Evolutionary conservation across 2,888 invertebrate species (phyloP).

Genomic region (Lasioglossum calceatum): DNA sequence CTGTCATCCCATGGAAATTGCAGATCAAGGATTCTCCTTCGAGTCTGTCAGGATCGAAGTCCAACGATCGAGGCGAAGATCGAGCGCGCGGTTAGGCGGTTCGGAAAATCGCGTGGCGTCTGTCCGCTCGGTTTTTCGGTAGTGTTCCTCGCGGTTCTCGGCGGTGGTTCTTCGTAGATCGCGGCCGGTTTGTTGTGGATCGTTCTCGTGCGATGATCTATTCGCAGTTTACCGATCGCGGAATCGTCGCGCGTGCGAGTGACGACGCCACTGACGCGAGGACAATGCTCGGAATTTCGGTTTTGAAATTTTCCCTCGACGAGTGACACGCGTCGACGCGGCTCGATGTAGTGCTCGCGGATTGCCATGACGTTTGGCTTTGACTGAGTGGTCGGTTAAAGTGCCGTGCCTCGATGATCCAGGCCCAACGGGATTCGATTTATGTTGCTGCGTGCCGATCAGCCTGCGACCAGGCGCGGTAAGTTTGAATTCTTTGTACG

Average conservation of each 20-base stretch:
- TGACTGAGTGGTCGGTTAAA: constrained; percentile 81
- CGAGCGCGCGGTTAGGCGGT: background rate
- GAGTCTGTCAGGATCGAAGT: no score
- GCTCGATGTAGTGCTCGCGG: constrained; percentile 76
- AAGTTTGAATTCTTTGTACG: constrained; percentile 49
- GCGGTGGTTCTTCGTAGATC: constrained; percentile 9
- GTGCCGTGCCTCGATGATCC: constrained; percentile 75
- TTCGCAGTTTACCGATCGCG: background rate
- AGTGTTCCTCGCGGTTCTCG: background rate
- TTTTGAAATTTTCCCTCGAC: constrained; percentile 81
- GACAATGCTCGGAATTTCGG: constrained; percentile 83
- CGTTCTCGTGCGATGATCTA: background rate
- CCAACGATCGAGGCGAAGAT: constrained; percentile 9
- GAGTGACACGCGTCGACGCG: constrained; percentile 76
- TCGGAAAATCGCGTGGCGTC: background rate
- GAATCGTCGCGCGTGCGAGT: constrained; percentile 74
- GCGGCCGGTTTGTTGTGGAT: background rate
- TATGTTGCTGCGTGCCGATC: constrained; percentile 72
- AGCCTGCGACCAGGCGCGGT: constrained; percentile 58
- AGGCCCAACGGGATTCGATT: constrained; percentile 65
- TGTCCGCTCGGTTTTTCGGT: background rate
- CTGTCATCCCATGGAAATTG: background rate
- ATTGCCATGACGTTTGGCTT: constrained; percentile 79
- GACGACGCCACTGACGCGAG: constrained; percentile 77
- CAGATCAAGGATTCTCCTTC: background rate